A percentile compares a stretch with the other conserved stretches of the same genome.
These are phyloP conservation scores for Eretmochelys imbricata DNA, from an alignment of 2,113 vertebrate genomes.

Conservation along the genomic window DNA sequence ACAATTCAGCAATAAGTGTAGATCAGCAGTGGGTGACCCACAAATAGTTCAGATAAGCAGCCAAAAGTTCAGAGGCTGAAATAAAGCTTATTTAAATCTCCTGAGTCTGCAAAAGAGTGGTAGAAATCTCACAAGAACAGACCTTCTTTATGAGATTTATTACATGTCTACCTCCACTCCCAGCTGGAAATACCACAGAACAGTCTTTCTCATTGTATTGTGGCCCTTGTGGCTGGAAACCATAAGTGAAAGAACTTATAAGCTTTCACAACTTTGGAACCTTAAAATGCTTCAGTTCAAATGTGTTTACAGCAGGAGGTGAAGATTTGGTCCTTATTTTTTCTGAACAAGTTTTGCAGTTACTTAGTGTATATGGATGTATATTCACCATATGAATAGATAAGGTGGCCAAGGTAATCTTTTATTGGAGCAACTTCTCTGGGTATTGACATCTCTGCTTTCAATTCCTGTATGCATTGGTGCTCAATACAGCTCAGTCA, in stretches of 20 bases:
- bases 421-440: background rate
- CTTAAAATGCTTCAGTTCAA: slow-evolving; percentile 60
- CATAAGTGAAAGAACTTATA: slow-evolving; percentile 63
- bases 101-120: slow-evolving; percentile 47
- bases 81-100: slow-evolving; percentile 58
- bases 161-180: slow-evolving; percentile 66
- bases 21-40: slow-evolving; percentile 33
- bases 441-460: background rate
- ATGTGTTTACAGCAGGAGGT: slow-evolving; percentile 22
- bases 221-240: slow-evolving; percentile 58
- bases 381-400: background rate
- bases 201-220: slow-evolving; percentile 69
- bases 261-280: slow-evolving; percentile 30
- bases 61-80: slow-evolving; percentile 61
- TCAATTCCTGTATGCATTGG: background rate
- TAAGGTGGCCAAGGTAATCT: background rate
- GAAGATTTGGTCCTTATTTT: slow-evolving; percentile 8
- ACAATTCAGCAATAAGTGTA: slow-evolving; percentile 47
- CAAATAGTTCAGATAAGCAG: slow-evolving; percentile 58
- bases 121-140: slow-evolving; percentile 73
- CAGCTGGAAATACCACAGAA: slow-evolving; percentile 69
- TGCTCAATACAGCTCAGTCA: background rate
- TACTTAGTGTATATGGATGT: background rate
- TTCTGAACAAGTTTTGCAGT: slow-evolving; percentile 23
- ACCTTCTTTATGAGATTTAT: slow-evolving; percentile 72